A percentile compares a stretch with the other conserved stretches of the same genome.
Evolutionary conservation across 1,140 invertebrate species (phyloP).

Genomic region (Araneus ventricosus): DNA sequence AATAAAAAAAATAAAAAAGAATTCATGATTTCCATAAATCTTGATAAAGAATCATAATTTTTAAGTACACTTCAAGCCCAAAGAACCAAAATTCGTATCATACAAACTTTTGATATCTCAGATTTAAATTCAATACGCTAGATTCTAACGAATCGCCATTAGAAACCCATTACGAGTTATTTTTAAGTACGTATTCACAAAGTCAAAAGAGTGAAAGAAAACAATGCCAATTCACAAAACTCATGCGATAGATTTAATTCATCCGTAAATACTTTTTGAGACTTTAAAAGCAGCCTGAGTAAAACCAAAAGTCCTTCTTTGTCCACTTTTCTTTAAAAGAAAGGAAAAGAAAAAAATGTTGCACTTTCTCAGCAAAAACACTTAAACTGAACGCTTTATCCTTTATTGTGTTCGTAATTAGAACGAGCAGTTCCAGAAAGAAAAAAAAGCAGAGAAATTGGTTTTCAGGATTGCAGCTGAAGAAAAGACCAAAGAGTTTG

Average conservation of each 20-base stretch:
- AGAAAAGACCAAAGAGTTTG: constrained; percentile 17
- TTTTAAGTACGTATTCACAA: background rate
- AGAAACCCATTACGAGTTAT: background rate
- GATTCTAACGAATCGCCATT: background rate
- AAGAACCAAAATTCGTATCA: too few relatives aligned
- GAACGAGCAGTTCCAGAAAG: constrained; percentile 41
- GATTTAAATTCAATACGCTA: too few relatives aligned
- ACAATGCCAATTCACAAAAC: background rate
- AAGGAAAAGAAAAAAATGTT: background rate
- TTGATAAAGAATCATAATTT: too few relatives aligned
- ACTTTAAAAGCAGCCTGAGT: constrained; percentile 19
- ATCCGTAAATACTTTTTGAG: constrained; percentile 23
- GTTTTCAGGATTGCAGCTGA: constrained; percentile 44
- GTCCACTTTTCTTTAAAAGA: background rate
- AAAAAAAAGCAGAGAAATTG: constrained; percentile 59
- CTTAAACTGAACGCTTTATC: constrained; percentile 41
- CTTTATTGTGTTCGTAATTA: constrained; percentile 62
- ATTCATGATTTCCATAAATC: too few relatives aligned
- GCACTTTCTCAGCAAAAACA: constrained; percentile 17
- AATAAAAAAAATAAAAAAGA: too few relatives aligned
- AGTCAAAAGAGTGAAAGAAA: background rate
- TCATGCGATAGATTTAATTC: constrained; percentile 6
- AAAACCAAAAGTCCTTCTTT: background rate
- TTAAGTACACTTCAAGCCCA: too few relatives aligned
- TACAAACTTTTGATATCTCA: too few relatives aligned